Conservation (phyloP, 2,797 vertebrate species). For the Muraenolepis orangiensis region DNA sequence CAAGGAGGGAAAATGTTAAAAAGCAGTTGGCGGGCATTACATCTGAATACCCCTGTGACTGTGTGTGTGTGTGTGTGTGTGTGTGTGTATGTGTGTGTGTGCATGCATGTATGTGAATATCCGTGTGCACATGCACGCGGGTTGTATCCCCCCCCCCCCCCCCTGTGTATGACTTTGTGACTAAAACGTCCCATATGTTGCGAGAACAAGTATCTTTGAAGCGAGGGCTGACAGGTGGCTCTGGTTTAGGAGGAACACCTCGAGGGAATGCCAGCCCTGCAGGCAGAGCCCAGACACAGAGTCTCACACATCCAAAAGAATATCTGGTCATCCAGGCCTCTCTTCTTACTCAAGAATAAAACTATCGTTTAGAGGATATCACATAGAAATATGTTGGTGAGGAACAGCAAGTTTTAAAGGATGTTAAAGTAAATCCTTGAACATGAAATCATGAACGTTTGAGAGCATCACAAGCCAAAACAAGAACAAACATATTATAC, state of each 20-base stretch:
- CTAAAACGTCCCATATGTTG: neutral
- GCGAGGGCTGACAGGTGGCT: neutral
- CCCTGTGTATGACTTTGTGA: neutral
- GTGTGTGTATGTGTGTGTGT: constrained; percentile 7
- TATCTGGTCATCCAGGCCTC: neutral
- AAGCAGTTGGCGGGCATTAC: constrained; percentile 50
- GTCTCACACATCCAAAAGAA: constrained; percentile 29
- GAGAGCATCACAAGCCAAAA: too few species aligned
- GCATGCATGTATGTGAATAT: neutral
- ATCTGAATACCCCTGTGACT: constrained; percentile 35
- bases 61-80: constrained; percentile 34
- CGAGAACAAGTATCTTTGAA: neutral
- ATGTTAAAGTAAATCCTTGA: neutral
- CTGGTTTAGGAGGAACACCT: neutral
- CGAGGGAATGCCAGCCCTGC: neutral
- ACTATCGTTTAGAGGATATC: neutral
- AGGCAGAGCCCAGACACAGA: neutral
- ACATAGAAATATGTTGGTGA: neutral
- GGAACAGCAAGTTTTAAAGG: neutral
- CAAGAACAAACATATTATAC: too few species aligned
- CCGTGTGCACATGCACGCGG: neutral
- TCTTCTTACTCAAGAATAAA: neutral
- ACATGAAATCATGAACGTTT: neutral
- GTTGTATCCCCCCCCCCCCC: neutral
- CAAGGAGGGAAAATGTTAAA: constrained; percentile 49